Conservation (phyloP, 2,888 invertebrate genomes). For the Bunonema sp. region DNA sequence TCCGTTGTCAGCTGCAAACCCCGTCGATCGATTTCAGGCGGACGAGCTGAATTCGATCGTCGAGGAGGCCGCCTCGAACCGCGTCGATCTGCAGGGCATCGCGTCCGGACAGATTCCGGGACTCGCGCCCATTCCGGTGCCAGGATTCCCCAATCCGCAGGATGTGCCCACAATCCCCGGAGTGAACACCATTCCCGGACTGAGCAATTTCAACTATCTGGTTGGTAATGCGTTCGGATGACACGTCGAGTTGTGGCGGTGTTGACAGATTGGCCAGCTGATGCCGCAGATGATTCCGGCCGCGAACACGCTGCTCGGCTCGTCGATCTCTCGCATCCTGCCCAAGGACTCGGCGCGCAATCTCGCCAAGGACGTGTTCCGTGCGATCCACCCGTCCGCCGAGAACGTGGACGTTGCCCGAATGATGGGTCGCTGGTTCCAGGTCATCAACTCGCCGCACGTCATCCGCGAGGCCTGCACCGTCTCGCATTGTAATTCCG, state of each 20-base stretch:
- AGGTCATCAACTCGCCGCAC: conserved; percentile 45
- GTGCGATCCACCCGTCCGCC: conserved; percentile 42
- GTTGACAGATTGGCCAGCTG: conserved; percentile 33
- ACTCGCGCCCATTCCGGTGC: conserved; percentile 43
- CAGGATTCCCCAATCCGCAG: conserved; percentile 39
- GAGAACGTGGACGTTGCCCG: conserved; percentile 43
- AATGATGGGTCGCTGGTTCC: conserved; percentile 46
- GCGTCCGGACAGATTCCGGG: conserved; percentile 34
- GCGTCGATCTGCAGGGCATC: conserved; percentile 36
- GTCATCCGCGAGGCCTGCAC: conserved; percentile 45
- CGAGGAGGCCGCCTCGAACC: conserved; percentile 28
- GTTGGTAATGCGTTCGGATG: conserved; percentile 6
- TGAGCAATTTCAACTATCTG: conserved; percentile 45
- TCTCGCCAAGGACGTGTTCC: conserved; percentile 42
- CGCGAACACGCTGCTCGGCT: conserved; percentile 43
- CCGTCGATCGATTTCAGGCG: no score
- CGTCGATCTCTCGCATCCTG: conserved; percentile 41
- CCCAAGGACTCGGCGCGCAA: conserved; percentile 44
- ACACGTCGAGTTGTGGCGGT: background rate
- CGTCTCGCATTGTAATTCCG: conserved; percentile 39
- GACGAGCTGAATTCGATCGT: conserved; percentile 35
- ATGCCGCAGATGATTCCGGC: conserved; percentile 45
- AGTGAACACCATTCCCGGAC: conserved; percentile 45
- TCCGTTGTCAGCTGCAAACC: conserved; percentile 6
- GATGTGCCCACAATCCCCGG: conserved; percentile 43